Base-by-base conservation (phyloP, 2,888 invertebrate genomes). In the Drosophila kanekoi region DNA sequence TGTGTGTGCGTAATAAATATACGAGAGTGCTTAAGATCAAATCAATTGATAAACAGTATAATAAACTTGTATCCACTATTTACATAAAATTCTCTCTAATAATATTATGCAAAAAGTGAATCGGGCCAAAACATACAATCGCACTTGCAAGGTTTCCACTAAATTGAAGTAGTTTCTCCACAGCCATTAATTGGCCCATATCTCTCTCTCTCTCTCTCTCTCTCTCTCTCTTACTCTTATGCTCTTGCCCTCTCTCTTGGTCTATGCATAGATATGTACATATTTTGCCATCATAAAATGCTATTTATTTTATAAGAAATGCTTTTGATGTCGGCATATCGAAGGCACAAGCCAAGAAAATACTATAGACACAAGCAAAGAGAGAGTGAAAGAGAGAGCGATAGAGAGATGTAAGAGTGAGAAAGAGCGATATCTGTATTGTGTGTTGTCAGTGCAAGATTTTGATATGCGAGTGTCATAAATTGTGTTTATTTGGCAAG, bases 21-120 rank as follows among this genome's bases (percentile, higher is more conserved):
- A 79, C 82, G 69, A 87, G 80, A 78, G 84, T 85, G 79, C 87
- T 87, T 81, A 85, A 85, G 84, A 85, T 87, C 87, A 82, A 87
- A 87, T 85, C 84, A 85, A 87, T 85, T 85, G 87, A 85, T 85
- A 87, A 85, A 77, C 74, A 85, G 85, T 74, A 79, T 85, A 85
- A 85, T 85, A 85, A 85, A 85, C 87, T 85, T 85, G 81, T 82
- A 82, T 84, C 76, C 71, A 82, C 80, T 84, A 87, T 85, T 85
- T 82, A 79, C 86, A 85, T 85, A 85, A 72, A 84, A 85, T 67
- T 79, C 78, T 71, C 80, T 71, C 53, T 69, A 81, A 86, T 86
- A 82, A 78, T 86, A 70, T 83, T 78, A 81, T 81, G 61, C 82
- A 64, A 73, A 81, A 79, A 76, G 76, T 58, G 70, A 72, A 72